Base-by-base conservation (phyloP, 2,113 vertebrate species). In the Cairina moschata region DNA sequence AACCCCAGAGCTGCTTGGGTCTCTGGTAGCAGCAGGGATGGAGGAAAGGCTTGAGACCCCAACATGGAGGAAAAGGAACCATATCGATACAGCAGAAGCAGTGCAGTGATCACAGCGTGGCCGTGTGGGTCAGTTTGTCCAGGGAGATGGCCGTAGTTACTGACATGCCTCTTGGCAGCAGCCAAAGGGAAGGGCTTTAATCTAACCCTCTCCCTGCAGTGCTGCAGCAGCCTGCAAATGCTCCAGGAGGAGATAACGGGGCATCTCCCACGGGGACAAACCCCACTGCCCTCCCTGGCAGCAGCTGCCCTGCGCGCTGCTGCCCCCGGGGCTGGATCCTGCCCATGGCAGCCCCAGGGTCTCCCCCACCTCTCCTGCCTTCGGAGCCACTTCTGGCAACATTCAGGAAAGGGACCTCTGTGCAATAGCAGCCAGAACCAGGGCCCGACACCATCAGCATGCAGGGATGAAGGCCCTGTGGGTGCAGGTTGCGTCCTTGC, bases 401-500 rank as follows among this genome's bases (percentile, higher is more conserved):
- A 42, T 78, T 85, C 86, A 83, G 86, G 83, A 91, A 84, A 88
- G 83, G 76, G 74, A 82, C 80, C 75, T 93, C 56, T 80, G 88
- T 96, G 92, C 95, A 96, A 62, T 96, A 94, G 93, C 17, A 56
- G 88, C 66, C 34, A 91, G 94, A 95, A 76, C 62, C 44, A 38
- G 77, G 69, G 79, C 79, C 74, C 3, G 3, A 48, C 42, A 59
- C 80, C 36, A 3, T 26, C 67, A 67, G 36, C 0, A 3, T 11
- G 42, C 74, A 29, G 59, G 79, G 50, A 71, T 76, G 72, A 44
- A 72, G 75, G 36, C 67, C 22, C 38, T 14, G 12, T 71, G 66
- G 77, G 60, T n/a, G 69, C 54, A 79, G 73, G 28, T 55, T 90
- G 52, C 23, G 7, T 74, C 62, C 40, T 38, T 62, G 67, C 67